These are phyloP conservation scores for Rafetus swinhoei DNA, from an alignment of 2,113 vertebrate species.

Conservation along the genomic window DNA sequence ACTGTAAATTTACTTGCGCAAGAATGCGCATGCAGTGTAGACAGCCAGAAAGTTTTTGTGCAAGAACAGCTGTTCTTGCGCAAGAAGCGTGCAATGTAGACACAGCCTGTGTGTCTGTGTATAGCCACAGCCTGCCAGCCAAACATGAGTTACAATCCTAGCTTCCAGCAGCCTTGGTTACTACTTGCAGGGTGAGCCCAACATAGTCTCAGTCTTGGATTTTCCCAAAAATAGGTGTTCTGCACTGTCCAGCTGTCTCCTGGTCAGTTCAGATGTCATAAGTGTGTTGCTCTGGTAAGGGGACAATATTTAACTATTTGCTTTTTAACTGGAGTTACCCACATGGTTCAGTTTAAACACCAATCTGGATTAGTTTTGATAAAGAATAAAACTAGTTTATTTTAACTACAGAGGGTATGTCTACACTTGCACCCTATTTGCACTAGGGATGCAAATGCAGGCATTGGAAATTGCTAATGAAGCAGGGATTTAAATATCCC, in stretches of 20 bases:
- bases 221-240: background rate
- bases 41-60: too few species aligned
- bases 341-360: background rate
- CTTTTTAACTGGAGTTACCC: background rate
- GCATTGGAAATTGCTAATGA: too few species aligned
- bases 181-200: background rate
- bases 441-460: too few species aligned
- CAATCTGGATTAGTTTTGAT: background rate
- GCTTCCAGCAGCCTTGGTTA: background rate
- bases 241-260: background rate
- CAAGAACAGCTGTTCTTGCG: too few species aligned
- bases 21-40: too few species aligned
- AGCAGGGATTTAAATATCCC: too few species aligned
- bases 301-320: background rate
- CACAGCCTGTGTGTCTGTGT: background rate
- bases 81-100: too few species aligned
- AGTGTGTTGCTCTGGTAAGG: background rate
- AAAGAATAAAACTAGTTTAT: background rate
- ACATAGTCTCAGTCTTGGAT: background rate
- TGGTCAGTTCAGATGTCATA: background rate
- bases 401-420: background rate
- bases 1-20: too few species aligned
- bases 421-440: too few species aligned
- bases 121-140: background rate
- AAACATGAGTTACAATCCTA: background rate